Evolutionary conservation across 2,888 invertebrate genomes (phyloP).

Genomic region (Catocala nupta): DNA sequence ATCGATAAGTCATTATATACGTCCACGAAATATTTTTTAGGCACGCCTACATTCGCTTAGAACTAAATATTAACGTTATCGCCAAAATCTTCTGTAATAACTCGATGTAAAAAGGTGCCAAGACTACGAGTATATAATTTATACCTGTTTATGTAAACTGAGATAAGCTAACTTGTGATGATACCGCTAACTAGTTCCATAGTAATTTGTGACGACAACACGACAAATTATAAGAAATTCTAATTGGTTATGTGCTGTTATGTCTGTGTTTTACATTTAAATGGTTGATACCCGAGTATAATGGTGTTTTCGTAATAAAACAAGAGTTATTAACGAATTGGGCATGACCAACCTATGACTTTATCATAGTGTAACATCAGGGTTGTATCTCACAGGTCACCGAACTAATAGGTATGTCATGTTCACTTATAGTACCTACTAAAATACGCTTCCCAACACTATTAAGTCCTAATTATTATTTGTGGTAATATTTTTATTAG

Average conservation of each 20-base stretch:
- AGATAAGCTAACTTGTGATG: constrained; percentile 1
- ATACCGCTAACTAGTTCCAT: constrained; percentile 8
- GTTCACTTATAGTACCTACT: too few species aligned
- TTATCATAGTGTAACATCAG: too few species aligned
- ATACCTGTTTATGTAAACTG: constrained; percentile 24
- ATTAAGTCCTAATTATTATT: too few species aligned
- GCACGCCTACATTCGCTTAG: constrained; percentile 65
- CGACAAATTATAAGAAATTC: constrained; percentile 24
- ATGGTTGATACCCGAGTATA: constrained; percentile 31
- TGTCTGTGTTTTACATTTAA: constrained; percentile 10
- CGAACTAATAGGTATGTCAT: too few species aligned
- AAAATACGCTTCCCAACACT: too few species aligned
- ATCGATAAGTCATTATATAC: constrained; percentile 77
- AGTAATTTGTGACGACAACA: constrained; percentile 17
- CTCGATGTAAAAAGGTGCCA: constrained; percentile 39
- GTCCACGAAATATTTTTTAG: constrained; percentile 73
- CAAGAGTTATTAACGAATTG: constrained; percentile 21
- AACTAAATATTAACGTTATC: constrained; percentile 58
- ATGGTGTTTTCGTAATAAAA: constrained; percentile 26
- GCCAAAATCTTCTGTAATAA: constrained; percentile 44
- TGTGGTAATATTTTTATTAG: too few species aligned
- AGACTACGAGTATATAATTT: constrained; percentile 38
- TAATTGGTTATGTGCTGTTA: constrained; percentile 20
- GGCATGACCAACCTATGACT: constrained; percentile 7
- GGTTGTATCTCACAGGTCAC: too few species aligned